Percentiles rank a stretch among this genome's conserved stretches.
Evolutionary conservation across 2,888 invertebrate genomes (phyloP).

Genomic region (Tetanocera ferruginea): DNA sequence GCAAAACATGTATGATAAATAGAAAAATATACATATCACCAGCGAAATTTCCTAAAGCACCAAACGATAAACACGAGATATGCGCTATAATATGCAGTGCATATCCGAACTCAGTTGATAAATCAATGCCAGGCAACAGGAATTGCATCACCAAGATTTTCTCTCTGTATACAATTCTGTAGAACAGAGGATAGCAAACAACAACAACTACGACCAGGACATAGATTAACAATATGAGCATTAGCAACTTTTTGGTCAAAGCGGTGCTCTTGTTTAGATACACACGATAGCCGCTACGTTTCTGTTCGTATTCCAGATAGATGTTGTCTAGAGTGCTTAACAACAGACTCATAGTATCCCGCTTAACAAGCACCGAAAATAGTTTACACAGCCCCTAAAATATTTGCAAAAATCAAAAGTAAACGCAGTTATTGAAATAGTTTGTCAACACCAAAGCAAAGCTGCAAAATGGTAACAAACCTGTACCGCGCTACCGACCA

Average conservation of each 20-base stretch:
- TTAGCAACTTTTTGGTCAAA: too few species aligned
- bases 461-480: conserved; percentile 47
- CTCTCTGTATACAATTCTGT: too few species aligned
- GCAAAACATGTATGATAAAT: conserved; percentile 52
- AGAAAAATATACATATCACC: conserved; percentile 58
- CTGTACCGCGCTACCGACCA: conserved; percentile 52
- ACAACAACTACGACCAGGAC: too few species aligned
- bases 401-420: too few species aligned
- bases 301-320: conserved; percentile 52
- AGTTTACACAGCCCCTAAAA: too few species aligned
- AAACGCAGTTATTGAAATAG: not conserved
- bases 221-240: too few species aligned
- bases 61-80: conserved; percentile 44
- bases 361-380: too few species aligned
- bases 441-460: too few species aligned
- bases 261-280: conserved; percentile 46
- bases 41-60: conserved; percentile 57
- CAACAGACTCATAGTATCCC: conserved; percentile 38
- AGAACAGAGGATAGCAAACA: too few species aligned
- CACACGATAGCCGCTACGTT: conserved; percentile 45
- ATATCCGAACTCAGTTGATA: conserved; percentile 1
- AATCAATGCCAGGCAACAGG: too few species aligned
- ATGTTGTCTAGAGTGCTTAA: conserved; percentile 46
- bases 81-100: conserved; percentile 46
- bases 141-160: too few species aligned